phyloP scores from a whole-genome alignment of 2,113 vertebrate genomes.

The Myotis davidii region DNA sequence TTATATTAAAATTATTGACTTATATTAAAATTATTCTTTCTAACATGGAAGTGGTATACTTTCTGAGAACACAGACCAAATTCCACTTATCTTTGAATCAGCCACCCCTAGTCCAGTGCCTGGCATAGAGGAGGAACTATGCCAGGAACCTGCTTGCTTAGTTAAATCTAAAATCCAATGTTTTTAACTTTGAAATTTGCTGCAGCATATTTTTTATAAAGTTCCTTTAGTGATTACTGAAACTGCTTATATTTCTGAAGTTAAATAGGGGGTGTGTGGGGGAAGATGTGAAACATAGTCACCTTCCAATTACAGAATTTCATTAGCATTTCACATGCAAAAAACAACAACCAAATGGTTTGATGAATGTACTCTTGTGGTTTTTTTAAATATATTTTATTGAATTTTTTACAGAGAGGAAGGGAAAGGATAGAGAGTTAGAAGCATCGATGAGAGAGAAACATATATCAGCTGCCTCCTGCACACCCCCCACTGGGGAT shows the following conservation, averaged over 20 bases:
- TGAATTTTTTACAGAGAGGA: no score
- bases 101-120: neutral
- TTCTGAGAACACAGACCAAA: neutral
- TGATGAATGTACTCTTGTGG: neutral
- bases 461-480: no score
- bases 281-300: neutral
- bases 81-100: constrained; percentile 22
- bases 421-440: no score
- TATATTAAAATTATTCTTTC: neutral
- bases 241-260: constrained; percentile 35
- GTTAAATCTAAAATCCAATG: constrained; percentile 29
- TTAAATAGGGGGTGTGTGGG: neutral
- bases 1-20: neutral
- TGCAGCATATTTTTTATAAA: constrained; percentile 10
- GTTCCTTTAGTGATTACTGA: constrained; percentile 40
- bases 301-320: neutral
- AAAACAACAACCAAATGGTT: neutral
- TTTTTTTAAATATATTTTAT: neutral
- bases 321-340: neutral
- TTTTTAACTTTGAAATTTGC: constrained; percentile 56
- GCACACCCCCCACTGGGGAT: no score
- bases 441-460: no score
- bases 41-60: neutral
- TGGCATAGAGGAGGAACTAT: neutral
- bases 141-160: neutral